Percentiles rank a stretch among this genome's conserved stretches.
Conservation (phyloP, 2,888 invertebrate species). For the Fabriciana adippe region DNA sequence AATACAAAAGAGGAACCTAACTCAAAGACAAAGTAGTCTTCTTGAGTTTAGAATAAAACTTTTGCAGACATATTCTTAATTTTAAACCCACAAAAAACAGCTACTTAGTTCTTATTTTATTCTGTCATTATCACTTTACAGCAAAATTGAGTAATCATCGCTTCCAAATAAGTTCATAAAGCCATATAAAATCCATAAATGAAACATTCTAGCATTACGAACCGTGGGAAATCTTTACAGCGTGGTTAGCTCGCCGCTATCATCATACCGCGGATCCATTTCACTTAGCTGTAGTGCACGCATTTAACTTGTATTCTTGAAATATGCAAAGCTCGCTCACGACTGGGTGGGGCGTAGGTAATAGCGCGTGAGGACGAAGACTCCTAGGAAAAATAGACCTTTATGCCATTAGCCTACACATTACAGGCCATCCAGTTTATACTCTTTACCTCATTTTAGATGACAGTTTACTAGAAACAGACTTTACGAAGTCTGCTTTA, state of each 20-base stretch:
- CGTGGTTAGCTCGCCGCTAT: conserved; percentile 54
- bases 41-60: too few relatives aligned
- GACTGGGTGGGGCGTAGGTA: conserved; percentile 56
- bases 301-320: conserved; percentile 72
- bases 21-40: too few relatives aligned
- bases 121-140: background rate
- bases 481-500: conserved; percentile 24
- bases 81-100: too few relatives aligned
- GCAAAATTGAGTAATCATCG: background rate
- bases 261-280: conserved; percentile 72
- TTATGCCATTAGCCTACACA: conserved; percentile 52
- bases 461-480: conserved; percentile 28
- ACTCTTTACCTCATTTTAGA: conserved; percentile 46
- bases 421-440: conserved; percentile 51
- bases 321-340: conserved; percentile 80
- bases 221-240: conserved; percentile 61
- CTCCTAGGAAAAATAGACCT: conserved; percentile 58
- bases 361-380: conserved; percentile 68
- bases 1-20: too few relatives aligned
- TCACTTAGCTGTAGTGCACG: conserved; percentile 71
- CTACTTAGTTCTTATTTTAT: too few relatives aligned
- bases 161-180: conserved; percentile 17
- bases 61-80: too few relatives aligned
- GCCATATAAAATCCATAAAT: conserved; percentile 14
- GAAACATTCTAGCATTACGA: conserved; percentile 18